phyloP scores from a whole-genome alignment of 2,113 vertebrate species.

The Psammodynastes pulverulentus region DNA sequence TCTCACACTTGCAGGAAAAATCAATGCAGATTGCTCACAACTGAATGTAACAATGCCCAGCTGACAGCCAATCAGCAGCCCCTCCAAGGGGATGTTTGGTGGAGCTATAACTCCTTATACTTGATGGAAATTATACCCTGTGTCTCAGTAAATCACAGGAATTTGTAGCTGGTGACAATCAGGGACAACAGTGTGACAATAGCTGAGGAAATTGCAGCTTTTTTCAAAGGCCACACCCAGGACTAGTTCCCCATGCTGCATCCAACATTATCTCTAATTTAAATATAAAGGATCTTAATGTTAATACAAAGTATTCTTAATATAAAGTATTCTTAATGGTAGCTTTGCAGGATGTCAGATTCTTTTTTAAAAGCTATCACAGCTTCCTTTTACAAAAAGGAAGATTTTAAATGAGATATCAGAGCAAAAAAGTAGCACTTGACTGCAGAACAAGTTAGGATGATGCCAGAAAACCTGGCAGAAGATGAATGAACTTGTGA shows the following conservation, averaged over 20 bases:
- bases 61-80: slow-evolving; percentile 45
- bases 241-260: slow-evolving; percentile 58
- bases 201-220: slow-evolving; percentile 68
- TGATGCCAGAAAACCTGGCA: background rate
- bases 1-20: rapidly evolving
- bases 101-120: slow-evolving; percentile 55
- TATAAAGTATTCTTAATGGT: slow-evolving; percentile 57
- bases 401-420: background rate
- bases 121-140: slow-evolving; percentile 68
- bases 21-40: slow-evolving; percentile 27
- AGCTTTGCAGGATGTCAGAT: slow-evolving; percentile 48
- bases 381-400: background rate
- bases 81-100: slow-evolving; percentile 41
- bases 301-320: no score
- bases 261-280: slow-evolving; percentile 72
- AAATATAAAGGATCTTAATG: slow-evolving; percentile 69
- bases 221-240: slow-evolving; percentile 62
- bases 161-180: slow-evolving; percentile 59
- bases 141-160: slow-evolving; percentile 61
- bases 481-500: background rate
- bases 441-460: background rate
- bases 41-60: slow-evolving; percentile 38
- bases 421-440: background rate
- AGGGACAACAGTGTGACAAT: slow-evolving; percentile 58
- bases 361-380: slow-evolving; percentile 27